These are phyloP conservation scores for Rhinopomastus cyanomelas DNA, from an alignment of 2,113 vertebrate genomes.

Conservation along the genomic window DNA sequence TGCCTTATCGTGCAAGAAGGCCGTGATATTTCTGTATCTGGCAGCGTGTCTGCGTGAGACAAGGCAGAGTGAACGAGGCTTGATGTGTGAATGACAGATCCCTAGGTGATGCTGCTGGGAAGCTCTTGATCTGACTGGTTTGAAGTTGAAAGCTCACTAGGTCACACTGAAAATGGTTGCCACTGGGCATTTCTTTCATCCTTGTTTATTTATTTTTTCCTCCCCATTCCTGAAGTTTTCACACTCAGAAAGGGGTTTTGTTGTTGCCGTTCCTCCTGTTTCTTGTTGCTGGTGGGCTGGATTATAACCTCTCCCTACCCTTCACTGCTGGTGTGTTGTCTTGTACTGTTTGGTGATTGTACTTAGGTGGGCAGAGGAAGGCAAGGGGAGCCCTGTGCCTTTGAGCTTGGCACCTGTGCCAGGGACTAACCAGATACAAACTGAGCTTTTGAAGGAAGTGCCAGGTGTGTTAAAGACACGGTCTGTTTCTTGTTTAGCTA, in stretches of 20 bases:
- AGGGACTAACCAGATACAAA: conserved; percentile 1
- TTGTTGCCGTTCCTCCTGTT: neutral
- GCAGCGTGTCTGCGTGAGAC: conserved; percentile 28
- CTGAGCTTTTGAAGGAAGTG: neutral
- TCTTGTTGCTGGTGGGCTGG: neutral
- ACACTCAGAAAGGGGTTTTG: neutral
- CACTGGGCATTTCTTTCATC: conserved; percentile 81
- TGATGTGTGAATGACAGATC: conserved; percentile 71
- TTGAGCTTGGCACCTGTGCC: neutral
- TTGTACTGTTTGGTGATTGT: neutral
- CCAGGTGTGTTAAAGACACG: conserved; percentile 20
- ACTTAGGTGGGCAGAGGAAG: neutral
- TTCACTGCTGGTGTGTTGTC: neutral
- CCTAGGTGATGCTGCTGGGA: conserved; percentile 67
- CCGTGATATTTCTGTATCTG: conserved; percentile 33
- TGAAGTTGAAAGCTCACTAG: conserved; percentile 79
- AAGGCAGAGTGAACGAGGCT: conserved; percentile 41
- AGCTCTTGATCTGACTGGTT: conserved; percentile 76
- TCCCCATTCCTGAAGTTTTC: conserved; percentile 30
- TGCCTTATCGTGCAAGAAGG: neutral
- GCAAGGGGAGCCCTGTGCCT: neutral
- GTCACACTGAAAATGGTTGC: conserved; percentile 74
- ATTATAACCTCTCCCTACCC: neutral
- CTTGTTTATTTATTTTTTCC: conserved; percentile 66
- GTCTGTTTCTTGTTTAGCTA: conserved; percentile 49